Evolutionary conservation across 2,888 invertebrate species (phyloP), one percentile per base, ranked within the genome.

Genomic region (Calameuta filiformis): DNA sequence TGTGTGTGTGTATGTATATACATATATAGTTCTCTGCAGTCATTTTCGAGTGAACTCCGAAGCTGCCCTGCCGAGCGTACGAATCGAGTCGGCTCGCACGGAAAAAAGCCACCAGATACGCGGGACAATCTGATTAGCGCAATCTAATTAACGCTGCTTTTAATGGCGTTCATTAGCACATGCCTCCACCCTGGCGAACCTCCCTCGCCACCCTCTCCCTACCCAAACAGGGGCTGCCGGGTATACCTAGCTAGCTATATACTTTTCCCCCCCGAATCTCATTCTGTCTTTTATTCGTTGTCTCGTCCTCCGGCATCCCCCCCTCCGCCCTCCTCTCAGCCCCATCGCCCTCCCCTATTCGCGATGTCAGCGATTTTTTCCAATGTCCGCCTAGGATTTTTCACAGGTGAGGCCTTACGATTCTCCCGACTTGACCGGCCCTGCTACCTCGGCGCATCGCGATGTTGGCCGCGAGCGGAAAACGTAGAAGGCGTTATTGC

Each of bases 141-240:
- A 88, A 91, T 91, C 91, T 91, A 91, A 91, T 91, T 91, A 91
- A 91, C 91, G 90, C 90, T 90, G 91, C 91, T 91, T 91, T 91
- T 91, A 91, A 91, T 91, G 90, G 91, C 90, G 88, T 91, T 91
- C 91, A 90, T 91, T 91, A 91, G 91, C 90, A 91, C 90, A 90
- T 87, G 89, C 85, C 87, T 85, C 88, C 85, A 82, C 82, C 83
- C 81, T 78, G 33, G 33, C 31, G 34, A 12, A 31, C 31, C 12
- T 6, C 33, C 31, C 71, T 37, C 71, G 71, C 71, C 71, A 11
- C 71, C 4, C 79, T 78, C 75, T 80, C 79, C 77, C 12, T 71
- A 31, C 71, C 71, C 71, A 31, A 34, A 34, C 71, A 34, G n/a
- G 56, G 56, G 56, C 56, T 56, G 23, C 23, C 23, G 56, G 56